These are phyloP conservation scores for Gavia stellata DNA, from an alignment of 2,113 vertebrate genomes.

Conservation along the genomic window DNA sequence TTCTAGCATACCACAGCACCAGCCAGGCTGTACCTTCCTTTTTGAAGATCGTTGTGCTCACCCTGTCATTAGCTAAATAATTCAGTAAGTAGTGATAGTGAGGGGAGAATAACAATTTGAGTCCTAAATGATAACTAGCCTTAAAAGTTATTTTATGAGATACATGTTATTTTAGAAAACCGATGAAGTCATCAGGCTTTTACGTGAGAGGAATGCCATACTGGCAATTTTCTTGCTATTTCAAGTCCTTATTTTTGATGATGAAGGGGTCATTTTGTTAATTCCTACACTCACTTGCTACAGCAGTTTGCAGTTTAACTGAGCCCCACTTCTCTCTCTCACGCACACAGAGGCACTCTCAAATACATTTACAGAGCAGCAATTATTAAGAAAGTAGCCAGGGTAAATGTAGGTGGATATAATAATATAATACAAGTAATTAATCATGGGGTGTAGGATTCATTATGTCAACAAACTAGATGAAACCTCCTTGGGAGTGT, in stretches of 20 bases:
- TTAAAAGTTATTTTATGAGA: neutral
- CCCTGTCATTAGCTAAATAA: neutral
- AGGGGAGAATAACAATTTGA: neutral
- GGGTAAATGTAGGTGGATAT: slow-evolving; percentile 21
- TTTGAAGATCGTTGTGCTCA: neutral
- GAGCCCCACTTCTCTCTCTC: neutral
- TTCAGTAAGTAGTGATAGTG: neutral
- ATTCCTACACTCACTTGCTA: neutral
- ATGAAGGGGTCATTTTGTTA: neutral
- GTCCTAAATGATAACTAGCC: neutral
- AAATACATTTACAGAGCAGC: slow-evolving; percentile 17
- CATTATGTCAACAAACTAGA: slow-evolving; percentile 63
- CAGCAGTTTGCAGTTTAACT: neutral
- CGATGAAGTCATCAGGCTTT: neutral
- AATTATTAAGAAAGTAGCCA: slow-evolving; percentile 38
- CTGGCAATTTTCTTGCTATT: neutral
- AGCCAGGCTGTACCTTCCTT: neutral
- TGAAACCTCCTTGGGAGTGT: slow-evolving; percentile 45
- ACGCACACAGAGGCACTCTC: neutral
- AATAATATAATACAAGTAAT: slow-evolving; percentile 54
- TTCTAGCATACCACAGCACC: neutral
- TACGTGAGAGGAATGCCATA: neutral
- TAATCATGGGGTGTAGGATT: slow-evolving; percentile 49
- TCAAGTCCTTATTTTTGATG: slow-evolving; percentile 8
- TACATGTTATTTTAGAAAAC: neutral